Evolutionary conservation across 2,113 vertebrate genomes (phyloP), one percentile per base, ranked within the genome.

Genomic region (Hypanus sabinus): DNA sequence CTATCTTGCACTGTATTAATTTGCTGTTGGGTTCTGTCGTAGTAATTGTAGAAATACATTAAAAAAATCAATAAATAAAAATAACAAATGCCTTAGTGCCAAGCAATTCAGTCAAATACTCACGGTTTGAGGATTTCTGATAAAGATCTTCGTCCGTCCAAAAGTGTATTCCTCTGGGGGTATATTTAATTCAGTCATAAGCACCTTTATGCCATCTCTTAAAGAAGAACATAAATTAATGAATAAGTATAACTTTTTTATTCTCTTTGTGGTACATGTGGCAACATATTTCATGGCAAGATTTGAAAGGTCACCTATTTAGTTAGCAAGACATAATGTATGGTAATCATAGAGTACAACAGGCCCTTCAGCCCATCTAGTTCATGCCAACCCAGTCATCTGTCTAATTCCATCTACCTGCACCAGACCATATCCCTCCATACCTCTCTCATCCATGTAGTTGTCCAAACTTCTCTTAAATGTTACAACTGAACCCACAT

Each of bases 141-240:
- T 97, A 95, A 98, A 98, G 95, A 98, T 79, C 94, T 98, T 98
- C 65, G 96, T 97, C 94, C 95, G 96, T 30, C 97, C 97, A 0
- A 96, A 97, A 0, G 96, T 96, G 94, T 96, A 6, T 94, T 97
- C 97, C 94, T 95, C 96, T 0, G 90, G 0, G 0, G 96, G 94
- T 14, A 96, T 6, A 0, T 2, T 57, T 94, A 97, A 94, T 0
- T 95, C 95, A 0, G 6, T 94, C 93, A 97, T 38, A 71, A 97
- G 79, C 68, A 87, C 94, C 94, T 97, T 91, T 0, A 94, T 30
- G 0, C 97, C 97, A 0, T 96, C 95, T 95, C 97, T 97, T 94
- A 12, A 65, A 94, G 22, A 94, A 93, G 80, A 8, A 22, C 93
- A 94, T 27, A 68, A 80, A 94, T 18, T 10, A 46, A 73, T 9